Conservation (phyloP, 2,888 invertebrate species). For the Agriopis aurantiaria region DNA sequence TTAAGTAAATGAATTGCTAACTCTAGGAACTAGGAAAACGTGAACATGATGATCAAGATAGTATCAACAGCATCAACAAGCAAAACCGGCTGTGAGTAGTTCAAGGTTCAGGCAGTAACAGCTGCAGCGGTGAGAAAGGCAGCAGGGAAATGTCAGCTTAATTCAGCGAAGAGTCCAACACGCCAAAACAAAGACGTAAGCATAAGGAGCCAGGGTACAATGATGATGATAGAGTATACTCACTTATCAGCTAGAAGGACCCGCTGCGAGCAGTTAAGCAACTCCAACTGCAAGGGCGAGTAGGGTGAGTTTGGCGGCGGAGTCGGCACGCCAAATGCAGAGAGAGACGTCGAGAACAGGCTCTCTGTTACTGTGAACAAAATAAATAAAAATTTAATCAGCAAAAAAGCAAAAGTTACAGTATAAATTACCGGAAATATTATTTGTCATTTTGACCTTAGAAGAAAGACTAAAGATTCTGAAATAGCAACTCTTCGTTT, state of each 20-base stretch:
- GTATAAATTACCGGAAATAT: no score
- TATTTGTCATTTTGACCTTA: no score
- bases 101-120: no score
- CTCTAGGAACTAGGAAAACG: background rate
- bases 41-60: no score
- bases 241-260: conserved; percentile 81
- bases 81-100: no score
- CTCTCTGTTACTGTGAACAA: conserved; percentile 88
- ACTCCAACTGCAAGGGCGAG: conserved; percentile 89
- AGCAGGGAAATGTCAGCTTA: no score
- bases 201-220: background rate
- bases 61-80: no score
- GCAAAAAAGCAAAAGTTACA: background rate
- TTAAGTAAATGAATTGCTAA: background rate
- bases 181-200: no score
- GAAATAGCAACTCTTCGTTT: no score
- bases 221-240: conserved; percentile 49
- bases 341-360: conserved; percentile 88
- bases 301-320: conserved; percentile 90
- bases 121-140: no score
- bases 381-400: background rate
- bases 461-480: no score
- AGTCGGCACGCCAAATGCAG: conserved; percentile 89
- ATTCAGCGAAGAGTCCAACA: no score
- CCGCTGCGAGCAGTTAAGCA: conserved; percentile 85